Evolutionary conservation across 2,888 invertebrate species (phyloP).

Genomic region (Aspidiotus destructor): DNA sequence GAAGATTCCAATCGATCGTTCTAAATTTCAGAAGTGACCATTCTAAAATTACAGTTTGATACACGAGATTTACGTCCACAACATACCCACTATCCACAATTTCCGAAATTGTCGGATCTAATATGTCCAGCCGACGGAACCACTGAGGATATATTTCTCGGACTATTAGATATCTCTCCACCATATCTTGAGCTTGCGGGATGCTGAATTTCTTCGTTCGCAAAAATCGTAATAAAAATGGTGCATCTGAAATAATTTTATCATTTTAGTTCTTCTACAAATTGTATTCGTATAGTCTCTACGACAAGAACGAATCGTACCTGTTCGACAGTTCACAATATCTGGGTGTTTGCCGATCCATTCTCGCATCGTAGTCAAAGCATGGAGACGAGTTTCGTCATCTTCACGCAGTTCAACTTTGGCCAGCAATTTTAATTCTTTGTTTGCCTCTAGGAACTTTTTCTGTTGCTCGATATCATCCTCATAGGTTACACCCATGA

Average conservation of each 20-base stretch:
- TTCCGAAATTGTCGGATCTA: slow-evolving; percentile 67
- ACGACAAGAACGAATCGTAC: slow-evolving; percentile 41
- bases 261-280: too few species aligned
- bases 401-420: slow-evolving; percentile 70
- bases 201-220: slow-evolving; percentile 69
- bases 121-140: slow-evolving; percentile 70
- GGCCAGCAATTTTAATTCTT: slow-evolving; percentile 52
- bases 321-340: slow-evolving; percentile 70
- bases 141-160: slow-evolving; percentile 75
- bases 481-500: slow-evolving; percentile 34
- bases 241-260: slow-evolving; percentile 50
- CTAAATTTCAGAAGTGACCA: too few species aligned
- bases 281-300: too few species aligned
- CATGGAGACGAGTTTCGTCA: slow-evolving; percentile 60
- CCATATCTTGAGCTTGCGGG: slow-evolving; percentile 69
- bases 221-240: slow-evolving; percentile 66
- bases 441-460: slow-evolving; percentile 44
- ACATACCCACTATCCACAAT: slow-evolving; percentile 70
- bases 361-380: slow-evolving; percentile 65
- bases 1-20: too few species aligned
- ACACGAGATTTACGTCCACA: too few species aligned
- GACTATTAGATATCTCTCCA: slow-evolving; percentile 76
- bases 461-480: slow-evolving; percentile 29
- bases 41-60: too few species aligned
- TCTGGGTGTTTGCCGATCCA: slow-evolving; percentile 75